A percentile compares a stretch with the other conserved stretches of the same genome.
These are phyloP conservation scores for Cladorhizidae sp. DNA, from an alignment of 37 sponge, comb jelly and placozoan species.

Conservation along the genomic window DNA sequence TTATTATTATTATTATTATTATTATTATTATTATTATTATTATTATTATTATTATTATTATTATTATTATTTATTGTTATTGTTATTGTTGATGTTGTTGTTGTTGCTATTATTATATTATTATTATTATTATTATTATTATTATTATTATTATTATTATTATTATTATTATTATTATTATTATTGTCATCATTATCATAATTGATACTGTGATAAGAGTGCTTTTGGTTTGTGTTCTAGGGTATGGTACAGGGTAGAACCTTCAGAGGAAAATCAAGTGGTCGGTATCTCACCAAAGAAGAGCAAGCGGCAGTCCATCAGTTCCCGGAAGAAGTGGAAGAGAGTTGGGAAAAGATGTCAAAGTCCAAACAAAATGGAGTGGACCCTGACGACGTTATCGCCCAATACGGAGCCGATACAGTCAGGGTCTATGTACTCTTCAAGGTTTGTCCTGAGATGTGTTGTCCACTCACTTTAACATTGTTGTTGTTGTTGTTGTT, in stretches of 20 bases:
- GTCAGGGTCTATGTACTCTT: conserved; percentile 75
- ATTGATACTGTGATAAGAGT: not conserved
- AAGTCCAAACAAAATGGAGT: conserved; percentile 91
- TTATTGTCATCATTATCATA: not conserved
- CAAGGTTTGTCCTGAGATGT: conserved; percentile 42
- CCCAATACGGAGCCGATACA: conserved; percentile 74
- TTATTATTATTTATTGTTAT: too few species aligned
- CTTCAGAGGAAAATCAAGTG: conserved; percentile 24
- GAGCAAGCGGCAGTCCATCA: conserved; percentile 37
- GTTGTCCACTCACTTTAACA: too few species aligned
- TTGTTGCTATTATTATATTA: too few species aligned
- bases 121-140: not conserved
- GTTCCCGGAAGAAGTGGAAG: conserved; percentile 17
- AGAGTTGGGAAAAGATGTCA: conserved; percentile 93
- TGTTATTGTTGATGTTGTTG: too few species aligned
- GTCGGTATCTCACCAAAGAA: conserved; percentile 56
- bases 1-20: too few species aligned
- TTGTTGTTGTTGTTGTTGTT: not conserved
- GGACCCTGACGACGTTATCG: conserved; percentile 79
- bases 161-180: too few species aligned
- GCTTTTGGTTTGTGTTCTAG: conserved; percentile 19
- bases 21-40: too few species aligned
- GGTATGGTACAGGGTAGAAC: conserved; percentile 87
- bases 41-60: too few species aligned
- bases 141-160: not conserved